These are phyloP conservation scores for Nephotettix cincticeps DNA, from an alignment of 1,140 invertebrate species.

Conservation along the genomic window DNA sequence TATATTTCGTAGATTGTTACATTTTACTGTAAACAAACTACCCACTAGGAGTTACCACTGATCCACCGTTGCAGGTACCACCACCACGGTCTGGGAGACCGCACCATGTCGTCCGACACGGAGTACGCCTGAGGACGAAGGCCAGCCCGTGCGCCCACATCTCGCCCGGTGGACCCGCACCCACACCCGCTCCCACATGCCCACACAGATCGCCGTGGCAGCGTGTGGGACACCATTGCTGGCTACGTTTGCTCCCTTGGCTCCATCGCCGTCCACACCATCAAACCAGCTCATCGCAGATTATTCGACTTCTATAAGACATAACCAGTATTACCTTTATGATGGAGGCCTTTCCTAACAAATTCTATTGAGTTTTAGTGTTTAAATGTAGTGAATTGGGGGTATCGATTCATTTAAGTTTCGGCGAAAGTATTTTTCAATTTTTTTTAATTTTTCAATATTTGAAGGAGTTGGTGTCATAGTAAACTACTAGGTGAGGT, in stretches of 20 bases:
- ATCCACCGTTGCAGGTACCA: slow-evolving; percentile 30
- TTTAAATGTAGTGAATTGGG: background rate
- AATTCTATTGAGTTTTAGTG: background rate
- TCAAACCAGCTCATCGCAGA: slow-evolving; percentile 35
- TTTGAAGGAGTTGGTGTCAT: background rate
- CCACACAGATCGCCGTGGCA: slow-evolving; percentile 14
- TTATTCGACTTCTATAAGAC: slow-evolving; percentile 29
- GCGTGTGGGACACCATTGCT: slow-evolving; percentile 34
- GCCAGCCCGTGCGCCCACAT: background rate
- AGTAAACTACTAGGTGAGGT: background rate
- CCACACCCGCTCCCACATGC: background rate
- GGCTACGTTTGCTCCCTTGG: slow-evolving; percentile 35
- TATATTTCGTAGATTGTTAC: too few relatives aligned
- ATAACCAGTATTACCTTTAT: too few relatives aligned
- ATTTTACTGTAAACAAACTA: too few relatives aligned
- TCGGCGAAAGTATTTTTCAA: background rate
- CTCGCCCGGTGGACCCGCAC: slow-evolving; percentile 23
- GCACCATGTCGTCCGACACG: slow-evolving; percentile 67
- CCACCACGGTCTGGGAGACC: slow-evolving; percentile 53
- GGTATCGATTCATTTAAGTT: background rate
- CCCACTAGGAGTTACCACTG: too few relatives aligned
- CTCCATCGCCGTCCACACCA: slow-evolving; percentile 33
- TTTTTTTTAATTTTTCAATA: background rate
- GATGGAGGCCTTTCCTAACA: too few relatives aligned
- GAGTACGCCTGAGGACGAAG: slow-evolving; percentile 65